phyloP scores from a whole-genome alignment of 2,888 invertebrate genomes.

The Dolomedes plantarius region DNA sequence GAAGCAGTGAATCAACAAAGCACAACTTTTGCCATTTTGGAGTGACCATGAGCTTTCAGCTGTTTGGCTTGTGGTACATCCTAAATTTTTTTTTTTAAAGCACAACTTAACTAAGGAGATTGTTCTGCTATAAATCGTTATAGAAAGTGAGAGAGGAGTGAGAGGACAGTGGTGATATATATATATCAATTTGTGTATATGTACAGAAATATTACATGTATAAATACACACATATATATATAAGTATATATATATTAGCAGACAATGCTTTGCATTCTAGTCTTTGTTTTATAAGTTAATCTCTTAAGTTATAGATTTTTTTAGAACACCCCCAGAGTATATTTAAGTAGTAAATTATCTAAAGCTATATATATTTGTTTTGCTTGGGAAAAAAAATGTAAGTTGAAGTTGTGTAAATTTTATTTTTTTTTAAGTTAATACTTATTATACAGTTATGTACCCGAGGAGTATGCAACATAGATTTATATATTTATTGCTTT shows the following conservation, averaged over 20 bases:
- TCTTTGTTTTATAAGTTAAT: slow-evolving; percentile 38
- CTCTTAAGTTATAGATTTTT: slow-evolving; percentile 27
- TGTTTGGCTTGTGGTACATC: slow-evolving; percentile 42
- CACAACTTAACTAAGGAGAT: slow-evolving; percentile 31
- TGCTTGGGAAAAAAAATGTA: slow-evolving; percentile 17
- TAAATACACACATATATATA: slow-evolving; percentile 40
- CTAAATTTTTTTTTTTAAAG: slow-evolving; percentile 45
- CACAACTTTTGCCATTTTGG: slow-evolving; percentile 23
- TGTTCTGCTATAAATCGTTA: background rate
- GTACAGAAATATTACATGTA: slow-evolving; percentile 65
- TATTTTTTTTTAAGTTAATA: slow-evolving; percentile 23
- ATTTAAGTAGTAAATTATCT: background rate
- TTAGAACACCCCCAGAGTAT: background rate
- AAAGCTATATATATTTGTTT: slow-evolving; percentile 25
- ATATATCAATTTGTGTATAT: slow-evolving; percentile 40
- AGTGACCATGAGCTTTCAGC: slow-evolving; percentile 39
- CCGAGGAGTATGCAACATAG: slow-evolving; percentile 15
- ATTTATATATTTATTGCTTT: slow-evolving; percentile 20
- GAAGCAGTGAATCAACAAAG: slow-evolving; percentile 4
- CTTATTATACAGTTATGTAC: slow-evolving; percentile 12
- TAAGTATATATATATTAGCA: slow-evolving; percentile 40
- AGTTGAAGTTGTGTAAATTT: slow-evolving; percentile 51
- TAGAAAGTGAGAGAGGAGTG: background rate
- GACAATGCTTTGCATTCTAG: slow-evolving; percentile 68
- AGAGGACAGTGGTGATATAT: slow-evolving; percentile 1